Percentiles rank a stretch among this genome's conserved stretches.
Conservation (phyloP, 2,113 vertebrate species). For the Myotis brandtii region DNA sequence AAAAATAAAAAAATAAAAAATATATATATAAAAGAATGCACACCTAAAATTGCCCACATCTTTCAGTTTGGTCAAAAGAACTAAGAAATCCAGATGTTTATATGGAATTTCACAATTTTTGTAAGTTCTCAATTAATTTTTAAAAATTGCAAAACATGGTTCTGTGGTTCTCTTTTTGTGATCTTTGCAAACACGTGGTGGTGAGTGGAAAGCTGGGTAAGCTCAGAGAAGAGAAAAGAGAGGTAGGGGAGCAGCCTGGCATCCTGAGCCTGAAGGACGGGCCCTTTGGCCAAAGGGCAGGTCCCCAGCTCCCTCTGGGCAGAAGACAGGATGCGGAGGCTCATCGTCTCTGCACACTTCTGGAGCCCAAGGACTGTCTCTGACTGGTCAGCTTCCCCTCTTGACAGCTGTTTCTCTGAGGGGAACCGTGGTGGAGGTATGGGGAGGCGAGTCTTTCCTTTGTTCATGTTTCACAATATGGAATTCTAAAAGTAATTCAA, state of each 20-base stretch:
- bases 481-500: not conserved
- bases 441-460: not conserved
- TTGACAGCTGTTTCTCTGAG: not conserved
- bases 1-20: no score
- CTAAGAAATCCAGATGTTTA: not conserved
- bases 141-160: not conserved
- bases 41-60: not conserved
- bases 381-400: not conserved
- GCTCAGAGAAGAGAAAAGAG: not conserved
- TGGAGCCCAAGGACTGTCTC: not conserved
- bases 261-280: not conserved
- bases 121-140: conserved; percentile 10
- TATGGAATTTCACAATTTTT: not conserved
- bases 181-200: not conserved
- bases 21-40: no score
- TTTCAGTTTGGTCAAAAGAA: not conserved
- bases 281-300: not conserved
- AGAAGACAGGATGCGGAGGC: not conserved
- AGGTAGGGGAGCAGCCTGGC: not conserved
- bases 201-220: not conserved
- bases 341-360: not conserved
- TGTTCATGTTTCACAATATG: not conserved
- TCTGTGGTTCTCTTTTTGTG: not conserved
- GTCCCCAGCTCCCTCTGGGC: not conserved
- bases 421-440: not conserved